phyloP scores from a whole-genome alignment of 2,113 vertebrate genomes.

The Limanda limanda region DNA sequence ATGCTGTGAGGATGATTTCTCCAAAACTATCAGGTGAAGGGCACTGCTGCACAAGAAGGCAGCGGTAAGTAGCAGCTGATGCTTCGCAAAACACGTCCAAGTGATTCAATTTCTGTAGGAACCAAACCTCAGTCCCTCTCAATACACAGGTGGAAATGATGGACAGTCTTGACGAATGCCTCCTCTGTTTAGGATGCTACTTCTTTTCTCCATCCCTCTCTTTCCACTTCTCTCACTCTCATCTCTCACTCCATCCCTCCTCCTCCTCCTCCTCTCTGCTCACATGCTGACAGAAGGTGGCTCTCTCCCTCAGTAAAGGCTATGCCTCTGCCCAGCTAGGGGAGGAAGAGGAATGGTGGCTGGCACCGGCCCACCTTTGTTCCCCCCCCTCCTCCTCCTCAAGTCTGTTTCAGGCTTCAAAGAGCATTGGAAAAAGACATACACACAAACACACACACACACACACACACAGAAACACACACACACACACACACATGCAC shows the following conservation, averaged over 20 bases:
- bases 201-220: constrained; percentile 21
- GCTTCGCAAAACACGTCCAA: background rate
- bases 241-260: constrained; percentile 19
- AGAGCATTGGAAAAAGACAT: constrained; percentile 80
- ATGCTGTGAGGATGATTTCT: constrained; percentile 58
- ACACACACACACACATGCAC: constrained; percentile 23
- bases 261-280: constrained; percentile 41
- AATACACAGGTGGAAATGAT: constrained; percentile 24
- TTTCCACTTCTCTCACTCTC: constrained; percentile 39
- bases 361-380: constrained; percentile 86
- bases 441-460: constrained; percentile 57
- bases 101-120: background rate
- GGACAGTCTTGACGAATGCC: constrained; percentile 14
- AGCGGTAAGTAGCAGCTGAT: background rate
- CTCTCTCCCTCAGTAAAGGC: constrained; percentile 84
- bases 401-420: constrained; percentile 85
- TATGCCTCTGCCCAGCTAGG: constrained; percentile 81
- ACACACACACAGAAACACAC: constrained; percentile 39
- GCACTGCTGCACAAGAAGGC: constrained; percentile 6
- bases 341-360: constrained; percentile 83
- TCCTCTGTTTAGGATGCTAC: constrained; percentile 22
- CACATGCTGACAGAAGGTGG: constrained; percentile 83
- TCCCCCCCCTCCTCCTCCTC: constrained; percentile 65
- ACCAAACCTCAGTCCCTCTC: background rate
- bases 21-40: constrained; percentile 54